Base-by-base conservation (phyloP, 2,888 invertebrate genomes). In the Scelioninae gen. 1 region DNA sequence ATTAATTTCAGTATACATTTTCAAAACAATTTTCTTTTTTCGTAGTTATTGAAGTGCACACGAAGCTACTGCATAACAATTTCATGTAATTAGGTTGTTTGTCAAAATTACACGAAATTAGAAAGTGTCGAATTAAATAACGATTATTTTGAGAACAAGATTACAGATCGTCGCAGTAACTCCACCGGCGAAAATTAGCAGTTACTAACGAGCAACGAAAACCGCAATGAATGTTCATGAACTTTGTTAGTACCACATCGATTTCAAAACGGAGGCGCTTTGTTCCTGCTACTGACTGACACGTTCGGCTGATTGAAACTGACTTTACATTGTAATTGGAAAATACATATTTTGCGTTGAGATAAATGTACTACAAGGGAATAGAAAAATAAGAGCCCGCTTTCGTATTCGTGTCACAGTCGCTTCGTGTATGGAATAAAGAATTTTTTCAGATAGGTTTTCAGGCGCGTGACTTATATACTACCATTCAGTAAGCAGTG, bases 371-470 rank as follows among this genome's bases (percentile, higher is more conserved):
- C 71, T 79, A 72, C 51, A 79, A 62, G 45, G 71, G 68, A 80
- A 74, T 62, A 51, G 69, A 80, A 68, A 75, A 68, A 74, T 68
- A 79, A 79, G 53, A 58, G 43, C n/a, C 40, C 51, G 49, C 47
- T 71, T 75, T 13, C 45, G 40, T 53, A 76, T 81, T 81, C 72
- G 66, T 16, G 32, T 51, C 82, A 66, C 76, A 77, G 38, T 55
- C 51, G 60, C 40, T 13, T 55, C 82, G 79, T 66, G 79, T 66
- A 51, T 65, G 60, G 79, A 79, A 79, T 79, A 79, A 74, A 66
- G 72, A 78, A 79, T 68, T 79, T 79, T 77, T 79, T 65, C 49
- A 53, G 79, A 79, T 79, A 49, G 66, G 23, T 79, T 74, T 74
- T 66, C 66, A 47, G 6, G 79, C 66, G 43, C 79, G 72, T 79